phyloP scores from a whole-genome alignment of 2,888 invertebrate genomes.

The Baronia brevicornis region DNA sequence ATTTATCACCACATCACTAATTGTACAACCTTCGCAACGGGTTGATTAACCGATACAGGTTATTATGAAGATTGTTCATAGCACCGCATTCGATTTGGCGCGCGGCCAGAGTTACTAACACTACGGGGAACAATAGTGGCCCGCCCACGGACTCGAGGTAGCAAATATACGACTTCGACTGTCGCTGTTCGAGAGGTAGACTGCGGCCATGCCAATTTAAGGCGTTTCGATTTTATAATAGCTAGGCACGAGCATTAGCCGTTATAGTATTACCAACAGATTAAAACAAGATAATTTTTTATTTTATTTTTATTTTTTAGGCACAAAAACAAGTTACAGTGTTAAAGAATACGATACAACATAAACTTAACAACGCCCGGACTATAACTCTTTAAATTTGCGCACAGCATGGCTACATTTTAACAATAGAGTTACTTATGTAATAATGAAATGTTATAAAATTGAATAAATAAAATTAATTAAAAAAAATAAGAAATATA shows the following conservation, averaged over 20 bases:
- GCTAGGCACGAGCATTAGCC: slow-evolving; percentile 8
- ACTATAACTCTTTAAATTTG: too few relatives aligned
- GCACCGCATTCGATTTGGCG: slow-evolving; percentile 60
- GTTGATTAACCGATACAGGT: slow-evolving; percentile 68
- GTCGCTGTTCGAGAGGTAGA: slow-evolving; percentile 12
- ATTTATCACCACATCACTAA: slow-evolving; percentile 15
- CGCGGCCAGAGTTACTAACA: slow-evolving; percentile 37
- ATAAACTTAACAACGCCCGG: too few relatives aligned
- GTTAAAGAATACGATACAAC: too few relatives aligned
- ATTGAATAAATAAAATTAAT: too few relatives aligned
- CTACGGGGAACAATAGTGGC: slow-evolving; percentile 35
- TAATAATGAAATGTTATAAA: too few relatives aligned
- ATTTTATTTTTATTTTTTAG: too few relatives aligned
- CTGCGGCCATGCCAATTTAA: slow-evolving; percentile 18
- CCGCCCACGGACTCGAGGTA: slow-evolving; percentile 40
- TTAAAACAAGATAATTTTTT: too few relatives aligned
- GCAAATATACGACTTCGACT: slow-evolving; percentile 36
- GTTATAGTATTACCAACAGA: slow-evolving; percentile 17
- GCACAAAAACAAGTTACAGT: too few relatives aligned
- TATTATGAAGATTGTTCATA: slow-evolving; percentile 64
- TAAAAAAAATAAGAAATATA: too few relatives aligned
- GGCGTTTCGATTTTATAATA: slow-evolving; percentile 6
- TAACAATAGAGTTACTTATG: too few relatives aligned
- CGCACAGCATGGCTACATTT: too few relatives aligned
- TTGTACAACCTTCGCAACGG: slow-evolving; percentile 48